phyloP scores from a whole-genome alignment of 2,113 vertebrate species.

The Paralichthys olivaceus region DNA sequence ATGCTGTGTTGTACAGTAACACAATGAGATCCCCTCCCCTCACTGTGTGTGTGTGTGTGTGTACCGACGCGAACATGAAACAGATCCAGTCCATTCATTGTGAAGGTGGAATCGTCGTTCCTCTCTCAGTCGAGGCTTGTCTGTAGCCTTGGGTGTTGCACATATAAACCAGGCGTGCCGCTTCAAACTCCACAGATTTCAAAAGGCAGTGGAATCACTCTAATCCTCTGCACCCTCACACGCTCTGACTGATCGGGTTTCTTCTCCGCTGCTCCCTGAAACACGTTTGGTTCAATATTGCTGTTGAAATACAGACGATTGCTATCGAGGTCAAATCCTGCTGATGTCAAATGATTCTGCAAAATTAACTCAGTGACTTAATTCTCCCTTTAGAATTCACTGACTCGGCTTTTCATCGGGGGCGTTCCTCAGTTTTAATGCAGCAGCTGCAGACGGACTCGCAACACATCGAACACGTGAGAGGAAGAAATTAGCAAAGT shows the following conservation, averaged over 20 bases:
- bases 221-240: background rate
- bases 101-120: conserved; percentile 33
- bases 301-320: background rate
- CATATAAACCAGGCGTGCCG: conserved; percentile 37
- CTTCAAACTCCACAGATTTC: conserved; percentile 29
- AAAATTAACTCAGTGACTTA: no score
- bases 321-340: no score
- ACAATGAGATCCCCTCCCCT: conserved; percentile 2
- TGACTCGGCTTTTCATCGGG: no score
- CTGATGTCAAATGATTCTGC: no score
- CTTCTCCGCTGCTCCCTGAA: background rate
- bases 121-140: conserved; percentile 70
- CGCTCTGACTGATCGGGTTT: background rate
- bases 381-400: no score
- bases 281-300: background rate
- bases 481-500: no score
- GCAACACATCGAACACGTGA: no score
- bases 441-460: no score
- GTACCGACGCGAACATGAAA: background rate
- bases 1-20: conserved; percentile 7
- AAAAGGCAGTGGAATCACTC: conserved; percentile 34
- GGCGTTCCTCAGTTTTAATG: no score
- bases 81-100: conserved; percentile 29
- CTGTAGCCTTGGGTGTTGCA: conserved; percentile 60
- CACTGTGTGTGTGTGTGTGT: conserved; percentile 5